Base-by-base conservation (phyloP, 2,888 invertebrate species). In the Onthophagus sagittarius region DNA sequence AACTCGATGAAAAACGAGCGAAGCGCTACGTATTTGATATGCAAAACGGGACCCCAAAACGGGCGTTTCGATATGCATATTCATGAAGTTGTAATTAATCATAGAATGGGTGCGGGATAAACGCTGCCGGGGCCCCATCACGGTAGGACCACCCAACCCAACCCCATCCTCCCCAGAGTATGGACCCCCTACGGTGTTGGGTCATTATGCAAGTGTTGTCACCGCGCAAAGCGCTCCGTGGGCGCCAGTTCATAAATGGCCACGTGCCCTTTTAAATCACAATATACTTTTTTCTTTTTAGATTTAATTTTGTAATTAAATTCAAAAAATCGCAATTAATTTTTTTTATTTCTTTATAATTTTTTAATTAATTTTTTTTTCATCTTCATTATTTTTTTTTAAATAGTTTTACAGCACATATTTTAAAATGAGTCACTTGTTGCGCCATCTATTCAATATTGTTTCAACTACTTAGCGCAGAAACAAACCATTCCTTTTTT, bases 61-160 rank as follows among this genome's bases (percentile, higher is more conserved):
- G 64, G 13, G 15, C 64, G 67, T n/a, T 23, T 67, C 67, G 67
- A 67, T 67, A 67, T 67, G 67, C 67, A 67, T 67, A 67, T 67
- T 67, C 67, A 67, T 67, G 67, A 67, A 67, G 67, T 67, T 67
- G 67, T 67, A 67, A 67, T 67, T 67, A 67, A 67, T 67, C 67
- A 67, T 67, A 67, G 67, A 67, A 67, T 23, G 31, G 31, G 39
- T 53, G 23, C 64, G 23, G 67, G 67, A 67, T 67, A 67, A 67
- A 67, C 31, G 39, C 39, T 2, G 39, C 9, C 39, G 39, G 1
- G 39, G 9, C 9, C 39, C 39, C 39, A 67, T n/a, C 67, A 23
- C 67, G 31, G 67, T 23, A 32, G 67, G 31, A 23, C 23, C 23
- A 23, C 23, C 23, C 23, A 23, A 1, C 23, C 23, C 23, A 23